A percentile compares a stretch with the other conserved stretches of the same genome.
Evolutionary conservation across 1,140 invertebrate genomes (phyloP).

Genomic region (Lepidurus packardi): DNA sequence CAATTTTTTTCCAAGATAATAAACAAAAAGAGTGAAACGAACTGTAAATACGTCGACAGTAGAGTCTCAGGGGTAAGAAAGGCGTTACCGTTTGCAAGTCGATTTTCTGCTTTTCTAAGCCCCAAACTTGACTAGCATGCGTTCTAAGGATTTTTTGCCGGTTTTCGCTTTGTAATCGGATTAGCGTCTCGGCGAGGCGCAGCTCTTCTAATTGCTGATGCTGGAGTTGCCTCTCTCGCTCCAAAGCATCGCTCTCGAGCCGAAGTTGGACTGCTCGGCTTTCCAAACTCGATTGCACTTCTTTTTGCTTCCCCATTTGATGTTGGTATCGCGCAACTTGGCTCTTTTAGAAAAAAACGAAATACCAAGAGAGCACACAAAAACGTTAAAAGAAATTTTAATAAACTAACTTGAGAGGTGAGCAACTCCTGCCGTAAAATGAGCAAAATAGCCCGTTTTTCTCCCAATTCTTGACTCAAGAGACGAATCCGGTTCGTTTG

Average conservation of each 20-base stretch:
- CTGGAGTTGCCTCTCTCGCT: conserved; percentile 4
- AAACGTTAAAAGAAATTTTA: not conserved
- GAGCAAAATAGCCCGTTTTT: conserved; percentile 11
- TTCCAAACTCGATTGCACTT: conserved; percentile 4
- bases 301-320: conserved; percentile 6
- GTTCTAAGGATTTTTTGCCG: not conserved
- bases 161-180: conserved; percentile 1
- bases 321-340: not conserved
- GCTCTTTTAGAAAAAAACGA: not conserved
- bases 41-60: no score
- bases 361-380: not conserved
- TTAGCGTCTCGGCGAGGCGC: not conserved
- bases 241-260: conserved; percentile 1
- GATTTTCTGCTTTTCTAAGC: not conserved
- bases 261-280: not conserved
- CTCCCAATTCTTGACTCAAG: not conserved
- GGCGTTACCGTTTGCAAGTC: not conserved
- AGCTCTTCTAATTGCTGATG: conserved; percentile 10
- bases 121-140: conserved; percentile 1
- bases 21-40: no score
- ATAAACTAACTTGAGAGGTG: not conserved
- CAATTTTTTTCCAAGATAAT: not conserved
- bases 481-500: not conserved
- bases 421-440: not conserved
- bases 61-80: no score